Evolutionary conservation across 2,113 vertebrate species (phyloP), one percentile per base, ranked within the genome.

Genomic region (Pelmatolapia mariae): DNA sequence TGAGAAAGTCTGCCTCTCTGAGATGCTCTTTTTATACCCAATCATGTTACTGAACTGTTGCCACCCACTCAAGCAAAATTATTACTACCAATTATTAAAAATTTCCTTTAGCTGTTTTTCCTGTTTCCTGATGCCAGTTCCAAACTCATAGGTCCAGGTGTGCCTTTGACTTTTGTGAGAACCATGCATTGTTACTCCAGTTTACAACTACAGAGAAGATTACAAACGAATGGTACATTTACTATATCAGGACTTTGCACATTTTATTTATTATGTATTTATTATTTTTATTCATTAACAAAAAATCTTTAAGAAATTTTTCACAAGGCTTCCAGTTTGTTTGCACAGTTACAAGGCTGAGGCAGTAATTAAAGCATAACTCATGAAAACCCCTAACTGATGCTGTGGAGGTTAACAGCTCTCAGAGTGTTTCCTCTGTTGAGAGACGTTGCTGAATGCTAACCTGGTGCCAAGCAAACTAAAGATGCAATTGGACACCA

Each of bases 211-310:
- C 1, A 0, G 16, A 63, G 29, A 63, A 19, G 18, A 36, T 36
- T 36, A 63, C 18, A 36, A 63, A 63, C 10, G 0, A 63, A 63
- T 63, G 31, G 1, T 63, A 19, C 31, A 63, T 36, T 63, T 63
- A 63, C 59, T 63, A 36, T 63, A 63, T 33, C 59, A 12, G 31
- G 18, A 2, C 59, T 63, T 63, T 7, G 59, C 31, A n/a, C 2
- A 63, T 36, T 63, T 63, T 18, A 59, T 59, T 59, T 59, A 59
- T 59, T 59, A 31, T 59, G 26, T 59, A 59, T 31, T 59, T 59
- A 31, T 61, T 31, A 61, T 31, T 31, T 61, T 61, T 31, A 61
- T 31, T 63, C 31, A 63, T 63, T 36, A 63, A n/a, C 59, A 11
- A 63, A 63, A 59, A 61, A 33, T 59, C 26, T 0, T 61, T 18